A percentile compares a stretch with the other conserved stretches of the same genome.
These are phyloP conservation scores for Tamias sibiricus DNA, from an alignment of 2,113 vertebrate genomes.

Conservation along the genomic window DNA sequence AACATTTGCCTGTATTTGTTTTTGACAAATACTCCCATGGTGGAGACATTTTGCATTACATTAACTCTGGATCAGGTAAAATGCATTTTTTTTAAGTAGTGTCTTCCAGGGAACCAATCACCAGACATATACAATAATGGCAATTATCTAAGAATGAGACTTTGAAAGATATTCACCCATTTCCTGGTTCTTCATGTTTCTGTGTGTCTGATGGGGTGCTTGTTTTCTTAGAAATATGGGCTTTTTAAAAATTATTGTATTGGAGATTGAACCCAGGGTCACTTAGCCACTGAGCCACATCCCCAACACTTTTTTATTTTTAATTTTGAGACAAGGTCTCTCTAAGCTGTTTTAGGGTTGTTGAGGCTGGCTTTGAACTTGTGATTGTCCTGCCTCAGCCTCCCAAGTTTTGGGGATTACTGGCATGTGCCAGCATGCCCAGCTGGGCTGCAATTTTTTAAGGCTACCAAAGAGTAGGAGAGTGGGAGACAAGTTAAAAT, in stretches of 20 bases:
- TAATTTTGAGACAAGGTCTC: background rate
- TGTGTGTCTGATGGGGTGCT: background rate
- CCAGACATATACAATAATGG: background rate
- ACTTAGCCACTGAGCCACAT: too few species aligned
- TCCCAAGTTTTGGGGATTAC: background rate
- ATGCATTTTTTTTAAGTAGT: background rate
- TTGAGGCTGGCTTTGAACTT: too few species aligned
- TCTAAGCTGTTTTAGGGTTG: background rate
- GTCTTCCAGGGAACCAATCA: background rate
- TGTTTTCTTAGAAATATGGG: background rate
- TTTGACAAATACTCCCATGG: background rate
- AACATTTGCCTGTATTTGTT: background rate
- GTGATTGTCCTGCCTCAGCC: too few species aligned
- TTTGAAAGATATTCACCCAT: background rate
- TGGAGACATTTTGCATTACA: background rate
- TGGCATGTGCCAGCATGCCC: background rate
- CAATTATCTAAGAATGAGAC: background rate
- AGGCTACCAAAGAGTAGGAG: too few species aligned
- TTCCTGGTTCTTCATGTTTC: background rate
- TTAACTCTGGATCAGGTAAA: background rate
- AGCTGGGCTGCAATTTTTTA: background rate
- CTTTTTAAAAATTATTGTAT: background rate
- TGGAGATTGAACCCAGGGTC: background rate
- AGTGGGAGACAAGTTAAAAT: too few species aligned
- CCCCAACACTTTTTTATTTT: background rate